Evolutionary conservation across 2,113 vertebrate genomes (phyloP).

Genomic region (Oryzias woworae): DNA sequence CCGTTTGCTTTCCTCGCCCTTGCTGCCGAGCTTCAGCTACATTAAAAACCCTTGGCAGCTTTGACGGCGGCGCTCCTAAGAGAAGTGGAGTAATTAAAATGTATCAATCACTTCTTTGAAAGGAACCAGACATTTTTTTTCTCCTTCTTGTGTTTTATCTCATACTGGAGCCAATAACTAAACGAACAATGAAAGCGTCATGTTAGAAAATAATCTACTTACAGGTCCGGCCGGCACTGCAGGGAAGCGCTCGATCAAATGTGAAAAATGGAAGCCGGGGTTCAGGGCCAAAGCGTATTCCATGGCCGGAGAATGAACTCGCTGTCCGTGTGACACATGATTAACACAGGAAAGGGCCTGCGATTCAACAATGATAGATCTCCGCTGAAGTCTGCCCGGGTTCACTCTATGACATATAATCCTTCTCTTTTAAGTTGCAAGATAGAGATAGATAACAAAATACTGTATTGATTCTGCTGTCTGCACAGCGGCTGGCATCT

Average conservation of each 20-base stretch:
- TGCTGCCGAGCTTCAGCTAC: slow-evolving; percentile 53
- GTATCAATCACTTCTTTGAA: slow-evolving; percentile 59
- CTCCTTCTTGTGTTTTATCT: slow-evolving; percentile 31
- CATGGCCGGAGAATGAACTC: slow-evolving; percentile 83
- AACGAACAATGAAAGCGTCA: slow-evolving; percentile 68
- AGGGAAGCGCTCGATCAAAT: slow-evolving; percentile 75
- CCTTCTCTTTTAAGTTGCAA: slow-evolving; percentile 82
- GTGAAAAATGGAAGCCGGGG: slow-evolving; percentile 67
- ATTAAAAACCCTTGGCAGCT: slow-evolving; percentile 58
- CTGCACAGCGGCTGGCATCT: slow-evolving; percentile 59
- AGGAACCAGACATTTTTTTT: slow-evolving; percentile 26
- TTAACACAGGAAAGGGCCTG: slow-evolving; percentile 80
- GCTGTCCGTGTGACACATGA: slow-evolving; percentile 80
- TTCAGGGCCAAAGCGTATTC: slow-evolving; percentile 78
- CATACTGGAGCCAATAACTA: slow-evolving; percentile 50
- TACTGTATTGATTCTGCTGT: slow-evolving; percentile 78
- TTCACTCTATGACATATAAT: slow-evolving; percentile 80
- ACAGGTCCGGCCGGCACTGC: slow-evolving; percentile 62
- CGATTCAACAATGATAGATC: slow-evolving; percentile 79
- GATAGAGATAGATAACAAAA: slow-evolving; percentile 84
- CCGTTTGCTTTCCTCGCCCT: slow-evolving; percentile 51
- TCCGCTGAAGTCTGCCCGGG: slow-evolving; percentile 69
- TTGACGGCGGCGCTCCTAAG: slow-evolving; percentile 53
- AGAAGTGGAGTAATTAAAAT: slow-evolving; percentile 69
- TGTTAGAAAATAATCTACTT: slow-evolving; percentile 76